Conservation (phyloP, 2,113 vertebrate genomes). For the Aythya baeri region DNA sequence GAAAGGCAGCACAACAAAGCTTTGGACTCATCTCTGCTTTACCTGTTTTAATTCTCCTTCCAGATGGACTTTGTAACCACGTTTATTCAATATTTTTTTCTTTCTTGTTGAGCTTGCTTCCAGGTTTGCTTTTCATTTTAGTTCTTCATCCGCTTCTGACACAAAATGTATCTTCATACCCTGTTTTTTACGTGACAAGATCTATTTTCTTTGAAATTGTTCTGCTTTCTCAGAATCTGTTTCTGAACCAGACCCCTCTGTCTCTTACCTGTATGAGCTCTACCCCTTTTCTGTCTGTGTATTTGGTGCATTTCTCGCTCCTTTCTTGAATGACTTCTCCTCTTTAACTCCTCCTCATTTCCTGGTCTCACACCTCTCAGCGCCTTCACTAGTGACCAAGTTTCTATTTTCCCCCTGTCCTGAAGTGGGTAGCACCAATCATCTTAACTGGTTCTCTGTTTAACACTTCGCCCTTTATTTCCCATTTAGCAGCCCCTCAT, state of each 20-base stretch:
- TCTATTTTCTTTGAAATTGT: neutral
- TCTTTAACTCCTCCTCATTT: neutral
- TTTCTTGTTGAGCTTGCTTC: neutral
- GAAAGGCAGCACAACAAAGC: neutral
- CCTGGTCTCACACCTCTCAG: neutral
- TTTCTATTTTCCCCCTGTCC: neutral
- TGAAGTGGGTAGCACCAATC: neutral
- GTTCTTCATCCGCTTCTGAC: neutral
- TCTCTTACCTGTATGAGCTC: neutral
- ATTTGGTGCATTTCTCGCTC: neutral
- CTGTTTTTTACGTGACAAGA: neutral
- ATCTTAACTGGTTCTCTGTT: neutral
- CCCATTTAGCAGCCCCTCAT: neutral
- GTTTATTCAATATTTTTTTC: neutral
- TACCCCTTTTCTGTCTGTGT: neutral
- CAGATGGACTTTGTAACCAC: neutral
- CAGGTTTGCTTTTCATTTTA: neutral
- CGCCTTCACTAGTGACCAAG: neutral
- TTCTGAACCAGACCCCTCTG: neutral
- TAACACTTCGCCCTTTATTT: neutral
- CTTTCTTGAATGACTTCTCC: neutral
- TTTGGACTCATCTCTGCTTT: neutral
- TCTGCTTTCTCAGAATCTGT: neutral
- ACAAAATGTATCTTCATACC: neutral
- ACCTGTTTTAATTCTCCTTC: neutral